Base-by-base conservation (phyloP, 2,797 vertebrate species). In the Taenioides sp. region DNA sequence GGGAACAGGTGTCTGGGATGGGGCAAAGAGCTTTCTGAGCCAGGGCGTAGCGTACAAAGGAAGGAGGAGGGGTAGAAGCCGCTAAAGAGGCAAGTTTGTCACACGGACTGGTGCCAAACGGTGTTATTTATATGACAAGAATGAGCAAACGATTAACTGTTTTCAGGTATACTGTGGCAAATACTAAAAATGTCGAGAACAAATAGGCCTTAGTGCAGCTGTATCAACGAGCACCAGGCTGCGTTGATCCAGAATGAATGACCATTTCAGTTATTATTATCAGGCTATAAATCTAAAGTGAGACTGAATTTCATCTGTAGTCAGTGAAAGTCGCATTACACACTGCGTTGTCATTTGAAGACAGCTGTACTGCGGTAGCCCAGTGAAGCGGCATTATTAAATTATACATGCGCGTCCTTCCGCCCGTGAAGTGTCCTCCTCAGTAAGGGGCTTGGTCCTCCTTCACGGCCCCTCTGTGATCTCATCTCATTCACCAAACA, bases 41-140 rank as follows among this genome's bases (percentile, higher is more conserved):
- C 80, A 78, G 91, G 86, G 89, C 90, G 90, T 88, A 88, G 85
- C 22, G 76, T 89, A 92, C 89, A 93, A 93, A 94, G 89, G 80
- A 85, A 81, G 84, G 84, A 79, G 79, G 70, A 67, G 69, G 78
- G 73, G 70, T 5, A 75, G 69, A 9, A 65, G 76, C 74, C 14
- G 78, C 70, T 14, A 28, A 47, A 59, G 16, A 7, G 47, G 55
- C 67, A 69, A 84, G 78, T 81, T 77, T 61, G 74, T 77, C 52
- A 66, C 63, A 7, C 57, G 59, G 40, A 71, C 66, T 83, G 70
- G 50, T 28, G 59, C 60, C 18, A 17, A 0, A 43, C 5, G 9
- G 17, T 27, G 27, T 11, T 50, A 7, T 55, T 28, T 43, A 2
- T 60, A 43, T 23, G n/a, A 0, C 25, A 0, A 25, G 65, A n/a